Conservation (phyloP, 2,797 vertebrate species). For the Emydoidea blandingii region DNA sequence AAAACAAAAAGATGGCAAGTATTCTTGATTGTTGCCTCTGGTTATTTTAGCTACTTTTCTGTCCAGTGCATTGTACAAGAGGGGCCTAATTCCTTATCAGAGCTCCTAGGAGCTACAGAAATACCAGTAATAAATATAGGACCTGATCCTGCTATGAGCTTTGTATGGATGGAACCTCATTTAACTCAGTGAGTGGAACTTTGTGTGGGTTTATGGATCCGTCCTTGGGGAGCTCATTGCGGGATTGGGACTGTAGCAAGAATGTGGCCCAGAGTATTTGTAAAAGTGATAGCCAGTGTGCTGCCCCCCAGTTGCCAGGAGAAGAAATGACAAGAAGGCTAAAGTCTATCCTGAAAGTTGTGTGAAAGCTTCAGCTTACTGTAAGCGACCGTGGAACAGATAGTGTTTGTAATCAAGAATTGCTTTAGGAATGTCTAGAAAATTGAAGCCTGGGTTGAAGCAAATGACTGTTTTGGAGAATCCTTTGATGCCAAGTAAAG, state of each 20-base stretch:
- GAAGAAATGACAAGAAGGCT: neutral
- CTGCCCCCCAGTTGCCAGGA: neutral
- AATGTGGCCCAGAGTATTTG: neutral
- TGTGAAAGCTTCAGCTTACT: neutral
- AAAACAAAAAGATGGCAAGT: neutral
- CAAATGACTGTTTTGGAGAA: neutral
- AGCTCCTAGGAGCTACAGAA: neutral
- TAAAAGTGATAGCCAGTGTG: neutral
- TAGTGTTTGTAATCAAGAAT: neutral
- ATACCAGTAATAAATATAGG: neutral
- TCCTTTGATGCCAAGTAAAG: neutral
- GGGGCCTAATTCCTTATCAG: neutral
- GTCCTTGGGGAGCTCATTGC: accelerated
- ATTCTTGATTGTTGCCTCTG: neutral
- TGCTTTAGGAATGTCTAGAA: neutral
- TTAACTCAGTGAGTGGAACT: neutral
- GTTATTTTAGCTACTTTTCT: neutral
- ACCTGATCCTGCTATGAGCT: neutral
- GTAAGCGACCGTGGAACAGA: neutral
- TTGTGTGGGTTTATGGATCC: neutral
- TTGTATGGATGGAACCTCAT: neutral
- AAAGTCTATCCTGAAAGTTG: neutral
- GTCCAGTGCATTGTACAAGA: neutral
- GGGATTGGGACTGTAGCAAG: accelerated
- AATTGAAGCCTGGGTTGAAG: neutral